A percentile compares a stretch with the other conserved stretches of the same genome.
Evolutionary conservation across 2,888 invertebrate genomes (phyloP).

Genomic region (Teleogryllus oceanicus): DNA sequence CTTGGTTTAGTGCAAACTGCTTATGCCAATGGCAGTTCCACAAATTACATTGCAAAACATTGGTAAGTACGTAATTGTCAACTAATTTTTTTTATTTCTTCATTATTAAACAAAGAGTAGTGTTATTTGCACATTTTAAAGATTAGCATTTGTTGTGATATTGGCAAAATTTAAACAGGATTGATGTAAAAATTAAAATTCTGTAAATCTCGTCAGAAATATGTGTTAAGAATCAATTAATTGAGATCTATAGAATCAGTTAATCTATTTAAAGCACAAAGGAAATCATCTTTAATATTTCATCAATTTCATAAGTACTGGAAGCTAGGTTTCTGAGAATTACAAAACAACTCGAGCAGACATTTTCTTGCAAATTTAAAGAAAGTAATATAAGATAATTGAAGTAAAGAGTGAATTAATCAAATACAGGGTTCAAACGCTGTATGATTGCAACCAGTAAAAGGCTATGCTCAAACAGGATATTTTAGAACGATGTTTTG

Average conservation of each 20-base stretch:
- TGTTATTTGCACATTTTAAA: not conserved
- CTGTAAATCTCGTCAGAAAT: not conserved
- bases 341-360: too few relatives aligned
- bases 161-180: not conserved
- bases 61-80: constrained; percentile 52
- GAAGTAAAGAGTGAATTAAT: too few relatives aligned
- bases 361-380: too few relatives aligned
- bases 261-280: not conserved
- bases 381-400: too few relatives aligned
- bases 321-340: too few relatives aligned
- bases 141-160: constrained; percentile 2
- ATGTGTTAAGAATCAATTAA: not conserved
- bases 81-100: too few relatives aligned
- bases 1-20: constrained; percentile 95
- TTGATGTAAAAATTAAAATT: not conserved
- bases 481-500: too few relatives aligned
- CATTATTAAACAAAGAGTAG: not conserved
- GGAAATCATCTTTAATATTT: not conserved
- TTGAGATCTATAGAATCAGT: not conserved
- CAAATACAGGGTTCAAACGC: too few relatives aligned
- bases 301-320: too few relatives aligned
- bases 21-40: constrained; percentile 97
- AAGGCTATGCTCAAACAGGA: too few relatives aligned
- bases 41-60: constrained; percentile 76
- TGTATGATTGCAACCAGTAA: too few relatives aligned